phyloP scores from a whole-genome alignment of 1,140 invertebrate genomes.

The Drosophila micromelanica region DNA sequence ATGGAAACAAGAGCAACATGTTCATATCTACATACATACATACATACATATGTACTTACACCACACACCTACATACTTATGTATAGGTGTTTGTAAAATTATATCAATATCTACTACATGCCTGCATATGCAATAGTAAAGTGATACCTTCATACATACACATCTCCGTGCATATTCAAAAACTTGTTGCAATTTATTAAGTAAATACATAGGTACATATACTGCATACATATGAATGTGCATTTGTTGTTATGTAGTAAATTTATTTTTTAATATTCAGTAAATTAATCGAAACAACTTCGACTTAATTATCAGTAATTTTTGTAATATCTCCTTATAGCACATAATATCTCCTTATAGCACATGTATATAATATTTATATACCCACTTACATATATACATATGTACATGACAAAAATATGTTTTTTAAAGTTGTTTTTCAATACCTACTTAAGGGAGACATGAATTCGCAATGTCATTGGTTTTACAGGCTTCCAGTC shows the following conservation, averaged over 20 bases:
- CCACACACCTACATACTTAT: neutral
- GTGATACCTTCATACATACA: neutral
- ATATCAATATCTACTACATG: neutral
- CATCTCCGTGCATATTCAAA: neutral
- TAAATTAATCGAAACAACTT: neutral
- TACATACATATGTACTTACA: neutral
- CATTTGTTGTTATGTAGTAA: neutral
- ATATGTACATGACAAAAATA: neutral
- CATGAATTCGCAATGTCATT: neutral
- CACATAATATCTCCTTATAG: too few relatives aligned
- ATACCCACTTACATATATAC: neutral
- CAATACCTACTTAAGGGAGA: neutral
- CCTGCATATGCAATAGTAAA: neutral
- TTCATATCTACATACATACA: neutral
- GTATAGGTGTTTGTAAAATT: neutral
- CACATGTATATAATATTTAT: too few relatives aligned
- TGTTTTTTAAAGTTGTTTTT: neutral
- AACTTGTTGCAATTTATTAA: constrained; percentile 12
- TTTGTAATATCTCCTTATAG: too few relatives aligned
- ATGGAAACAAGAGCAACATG: constrained; percentile 37
- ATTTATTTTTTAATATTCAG: neutral
- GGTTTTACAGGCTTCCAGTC: neutral
- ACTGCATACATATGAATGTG: too few relatives aligned
- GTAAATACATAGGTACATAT: neutral
- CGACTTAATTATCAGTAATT: neutral